Evolutionary conservation across 1,140 invertebrate genomes (phyloP), one percentile per base, ranked within the genome.

Genomic region (Pachyrhynchus sulphureomaculatus): DNA sequence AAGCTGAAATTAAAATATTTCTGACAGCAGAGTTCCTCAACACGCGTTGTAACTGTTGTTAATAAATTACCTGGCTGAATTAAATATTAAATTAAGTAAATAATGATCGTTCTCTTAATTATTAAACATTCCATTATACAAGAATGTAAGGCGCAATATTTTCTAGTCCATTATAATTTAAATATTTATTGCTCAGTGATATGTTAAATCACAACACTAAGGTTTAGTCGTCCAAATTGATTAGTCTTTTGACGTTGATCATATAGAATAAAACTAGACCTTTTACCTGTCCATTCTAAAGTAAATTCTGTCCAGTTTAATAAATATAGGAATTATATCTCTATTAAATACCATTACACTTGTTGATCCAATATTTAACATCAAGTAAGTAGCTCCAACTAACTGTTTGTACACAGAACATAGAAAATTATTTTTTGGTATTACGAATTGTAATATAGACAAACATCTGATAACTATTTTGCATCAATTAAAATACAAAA

Each of bases 141-240:
- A 61, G 45, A 51, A 36, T 62, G 45, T 55, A 68, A 60, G 44
- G 49, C 58, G 66, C 60, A 66, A 68, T 69, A 68, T 68, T 49
- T 63, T 69, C 68, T 69, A 69, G 68, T 69, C 68, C 57, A 45
- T 12, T 63, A 57, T 63, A 33, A 44, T 67, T 64, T 68, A 53
- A 60, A 17, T 53, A 48, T 39, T 58, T 64, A 49, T 67, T 70
- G 68, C 68, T 68, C 68, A 70, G 64, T 65, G 66, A 70, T 65
- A 62, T 33, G 42, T 57, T 67, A 49, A 58, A 64, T 67, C 65
- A 67, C 65, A 53, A 62, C 29, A 48, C 56, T 24, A 58, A 68
- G 68, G 68, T 70, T 70, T 70, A 68, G 68, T 68, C 64, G 68
- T 70, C 68, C 68, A 66, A 59, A 59, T 68, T 66, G 51, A 62